These are phyloP conservation scores for Onthophagus sagittarius DNA, from an alignment of 2,888 invertebrate genomes.

Conservation along the genomic window DNA sequence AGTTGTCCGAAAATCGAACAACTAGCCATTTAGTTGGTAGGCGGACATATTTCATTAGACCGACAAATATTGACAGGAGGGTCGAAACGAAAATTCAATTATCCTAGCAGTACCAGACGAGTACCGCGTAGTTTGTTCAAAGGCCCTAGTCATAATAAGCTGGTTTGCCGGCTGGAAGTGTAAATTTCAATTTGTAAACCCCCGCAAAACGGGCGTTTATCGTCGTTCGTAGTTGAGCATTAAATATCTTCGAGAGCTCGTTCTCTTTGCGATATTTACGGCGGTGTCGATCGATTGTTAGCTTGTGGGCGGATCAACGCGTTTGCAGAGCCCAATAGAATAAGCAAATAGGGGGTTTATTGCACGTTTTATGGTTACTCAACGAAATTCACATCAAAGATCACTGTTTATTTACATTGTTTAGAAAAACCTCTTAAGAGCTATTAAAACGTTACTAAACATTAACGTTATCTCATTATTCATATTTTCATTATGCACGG, in stretches of 20 bases:
- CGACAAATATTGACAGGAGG: neutral
- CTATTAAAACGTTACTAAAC: no score
- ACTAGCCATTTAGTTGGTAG: neutral
- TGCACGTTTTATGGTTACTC: neutral
- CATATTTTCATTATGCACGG: neutral
- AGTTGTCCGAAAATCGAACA: neutral
- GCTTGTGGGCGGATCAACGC: neutral
- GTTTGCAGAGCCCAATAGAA: neutral
- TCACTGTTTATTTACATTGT: neutral
- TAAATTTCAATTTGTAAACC: neutral
- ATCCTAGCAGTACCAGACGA: neutral
- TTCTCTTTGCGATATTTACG: neutral
- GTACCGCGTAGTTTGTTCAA: neutral
- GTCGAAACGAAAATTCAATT: neutral
- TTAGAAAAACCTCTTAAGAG: no score
- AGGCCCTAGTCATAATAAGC: neutral
- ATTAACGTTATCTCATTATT: neutral
- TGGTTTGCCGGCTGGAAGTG: neutral
- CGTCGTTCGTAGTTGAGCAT: neutral
- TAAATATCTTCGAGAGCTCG: neutral
- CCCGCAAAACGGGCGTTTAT: neutral
- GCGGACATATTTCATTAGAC: neutral
- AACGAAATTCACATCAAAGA: neutral
- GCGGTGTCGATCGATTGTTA: neutral
- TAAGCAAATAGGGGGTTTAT: neutral